Evolutionary conservation across 1,140 invertebrate species (phyloP).

Genomic region (Zaprionus ghesquierei): DNA sequence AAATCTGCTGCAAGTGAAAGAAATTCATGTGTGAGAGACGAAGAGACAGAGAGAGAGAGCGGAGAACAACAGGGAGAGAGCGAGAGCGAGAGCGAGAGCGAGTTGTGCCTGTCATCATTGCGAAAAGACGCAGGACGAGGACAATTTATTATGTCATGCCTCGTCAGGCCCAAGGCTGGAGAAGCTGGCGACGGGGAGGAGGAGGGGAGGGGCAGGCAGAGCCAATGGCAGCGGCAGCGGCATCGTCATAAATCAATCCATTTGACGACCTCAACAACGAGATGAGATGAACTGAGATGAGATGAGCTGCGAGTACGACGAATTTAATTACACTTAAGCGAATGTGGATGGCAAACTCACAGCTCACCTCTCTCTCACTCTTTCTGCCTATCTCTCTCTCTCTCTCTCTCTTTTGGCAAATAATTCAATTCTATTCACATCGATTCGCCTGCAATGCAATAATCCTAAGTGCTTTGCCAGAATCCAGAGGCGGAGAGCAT

Average conservation of each 20-base stretch:
- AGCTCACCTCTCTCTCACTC: not conserved
- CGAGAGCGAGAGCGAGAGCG: not conserved
- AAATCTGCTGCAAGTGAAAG: conserved; percentile 37
- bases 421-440: conserved; percentile 66
- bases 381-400: not conserved
- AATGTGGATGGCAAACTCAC: conserved; percentile 20
- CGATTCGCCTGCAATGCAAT: conserved; percentile 62
- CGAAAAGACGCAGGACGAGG: conserved; percentile 22
- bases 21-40: conserved; percentile 10
- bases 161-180: conserved; percentile 31
- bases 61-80: too few species aligned
- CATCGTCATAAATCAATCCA: conserved; percentile 80
- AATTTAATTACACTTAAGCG: conserved; percentile 79
- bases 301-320: conserved; percentile 18
- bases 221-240: conserved; percentile 19
- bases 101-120: conserved; percentile 35
- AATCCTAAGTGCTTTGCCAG: conserved; percentile 62
- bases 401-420: conserved; percentile 8
- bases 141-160: conserved; percentile 74
- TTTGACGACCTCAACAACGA: conserved; percentile 56
- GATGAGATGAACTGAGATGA: conserved; percentile 6
- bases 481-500: conserved; percentile 21
- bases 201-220: not conserved
- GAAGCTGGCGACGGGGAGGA: not conserved
- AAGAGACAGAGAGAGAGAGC: not conserved